Evolutionary conservation across 2,888 invertebrate species (phyloP), one percentile per base, ranked within the genome.

Genomic region (Tachina fera): DNA sequence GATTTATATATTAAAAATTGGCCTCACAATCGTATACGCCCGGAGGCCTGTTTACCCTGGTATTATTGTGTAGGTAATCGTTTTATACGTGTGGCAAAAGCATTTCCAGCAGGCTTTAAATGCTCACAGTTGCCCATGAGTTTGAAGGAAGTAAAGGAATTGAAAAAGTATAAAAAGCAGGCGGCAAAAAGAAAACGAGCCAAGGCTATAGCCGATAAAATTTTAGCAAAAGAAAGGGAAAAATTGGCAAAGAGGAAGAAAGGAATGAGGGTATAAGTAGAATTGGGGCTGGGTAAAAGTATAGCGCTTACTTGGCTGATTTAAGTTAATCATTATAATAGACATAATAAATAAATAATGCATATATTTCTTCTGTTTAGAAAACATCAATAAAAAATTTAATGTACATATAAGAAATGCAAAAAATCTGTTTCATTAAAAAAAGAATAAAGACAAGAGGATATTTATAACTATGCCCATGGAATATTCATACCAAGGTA

Each of bases 31-130:
- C 87, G 91, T 5, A 89, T 91, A 65, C 91, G 90, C 0, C 45
- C 81, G 0, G 87, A 88, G 51, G 91, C 90, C n/a, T 91, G 90
- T 11, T 82, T 91, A 47, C 91, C 91, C 2, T 68, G 88, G 76
- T 87, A 89, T 39, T 90, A 90, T 80, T 84, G 89, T n/a, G 89
- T 88, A 0, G 92, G 91, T 1, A 83, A 87, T 67, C 90, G 91
- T 10, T 91, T 89, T 47, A 90, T 91, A 9, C 85, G 70, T 4
- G 41, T 92, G 1, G 68, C 87, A 19, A 88, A 60, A 77, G 88
- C 87, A 1, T 88, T 85, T 9, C 91, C 92, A 1, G 87, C 86
- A 5, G 89, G 89, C 10, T 92, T 91, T 22, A 90, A 90, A 78
- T 90, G 92, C 75, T 85, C 89, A 0, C 88, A 88, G 0, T 19